Conservation (phyloP, 2,113 vertebrate genomes). For the Eira barbara region DNA sequence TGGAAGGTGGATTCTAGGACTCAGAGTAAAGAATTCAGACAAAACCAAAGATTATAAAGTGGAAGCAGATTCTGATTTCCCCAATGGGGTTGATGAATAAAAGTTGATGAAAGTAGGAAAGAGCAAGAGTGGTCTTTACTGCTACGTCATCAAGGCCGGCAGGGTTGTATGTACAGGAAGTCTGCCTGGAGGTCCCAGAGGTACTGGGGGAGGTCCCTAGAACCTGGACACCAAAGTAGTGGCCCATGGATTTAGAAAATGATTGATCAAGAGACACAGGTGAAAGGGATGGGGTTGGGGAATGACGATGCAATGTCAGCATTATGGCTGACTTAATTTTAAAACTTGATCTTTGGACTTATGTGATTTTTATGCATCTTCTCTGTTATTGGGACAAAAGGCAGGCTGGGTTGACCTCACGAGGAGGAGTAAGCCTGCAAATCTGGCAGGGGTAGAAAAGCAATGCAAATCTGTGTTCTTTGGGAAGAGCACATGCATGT, state of each 20-base stretch:
- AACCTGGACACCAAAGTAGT: neutral
- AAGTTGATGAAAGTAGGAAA: neutral
- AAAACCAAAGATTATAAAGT: conserved; percentile 5
- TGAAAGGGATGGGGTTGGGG: neutral
- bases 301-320: neutral
- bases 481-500: neutral
- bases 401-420: neutral
- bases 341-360: neutral
- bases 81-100: neutral
- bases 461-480: neutral
- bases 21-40: neutral
- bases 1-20: neutral
- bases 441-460: neutral
- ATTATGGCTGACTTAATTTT: neutral
- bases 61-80: neutral
- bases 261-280: neutral
- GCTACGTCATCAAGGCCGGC: neutral
- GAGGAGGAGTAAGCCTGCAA: neutral
- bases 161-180: neutral
- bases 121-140: neutral
- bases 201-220: neutral
- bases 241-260: neutral
- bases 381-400: neutral
- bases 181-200: neutral
- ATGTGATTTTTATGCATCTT: neutral